Evolutionary conservation across 37 sponge, comb jelly and placozoan species (phyloP).

Genomic region (Cladorhizidae sp.): DNA sequence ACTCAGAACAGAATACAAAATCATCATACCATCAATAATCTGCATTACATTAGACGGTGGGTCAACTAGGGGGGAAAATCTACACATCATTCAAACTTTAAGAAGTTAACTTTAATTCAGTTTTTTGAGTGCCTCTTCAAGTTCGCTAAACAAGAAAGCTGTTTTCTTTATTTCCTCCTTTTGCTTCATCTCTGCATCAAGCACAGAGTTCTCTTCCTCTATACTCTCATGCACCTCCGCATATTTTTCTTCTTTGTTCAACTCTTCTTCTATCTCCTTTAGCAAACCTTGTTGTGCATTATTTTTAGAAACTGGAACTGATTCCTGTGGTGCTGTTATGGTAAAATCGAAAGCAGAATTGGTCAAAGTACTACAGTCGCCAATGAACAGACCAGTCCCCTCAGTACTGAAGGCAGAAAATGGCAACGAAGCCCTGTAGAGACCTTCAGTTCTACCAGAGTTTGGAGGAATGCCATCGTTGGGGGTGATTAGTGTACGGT

Average conservation of each 20-base stretch:
- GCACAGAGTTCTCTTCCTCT: too few relatives aligned
- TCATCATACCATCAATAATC: too few relatives aligned
- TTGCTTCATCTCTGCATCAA: background rate
- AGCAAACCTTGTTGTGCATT: background rate
- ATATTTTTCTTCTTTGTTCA: background rate
- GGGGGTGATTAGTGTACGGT: too few relatives aligned
- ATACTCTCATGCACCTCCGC: background rate
- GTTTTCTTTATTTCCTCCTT: background rate
- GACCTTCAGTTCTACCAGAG: background rate
- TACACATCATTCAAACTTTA: conserved; percentile 43
- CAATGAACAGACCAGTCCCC: conserved; percentile 20
- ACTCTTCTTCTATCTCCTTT: background rate
- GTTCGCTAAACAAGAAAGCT: background rate
- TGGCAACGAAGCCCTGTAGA: conserved; percentile 16
- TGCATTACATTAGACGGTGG: too few relatives aligned
- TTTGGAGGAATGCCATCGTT: too few relatives aligned
- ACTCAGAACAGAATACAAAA: too few relatives aligned
- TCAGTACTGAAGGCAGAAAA: background rate
- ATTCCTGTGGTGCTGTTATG: background rate
- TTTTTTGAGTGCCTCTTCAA: conserved; percentile 5
- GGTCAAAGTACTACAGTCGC: background rate
- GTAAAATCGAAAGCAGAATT: conserved; percentile 10
- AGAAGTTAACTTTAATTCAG: background rate
- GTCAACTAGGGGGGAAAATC: too few relatives aligned
- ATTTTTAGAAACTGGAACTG: background rate